Base-by-base conservation (phyloP, 2,113 vertebrate species). In the Anseranas semipalmata region DNA sequence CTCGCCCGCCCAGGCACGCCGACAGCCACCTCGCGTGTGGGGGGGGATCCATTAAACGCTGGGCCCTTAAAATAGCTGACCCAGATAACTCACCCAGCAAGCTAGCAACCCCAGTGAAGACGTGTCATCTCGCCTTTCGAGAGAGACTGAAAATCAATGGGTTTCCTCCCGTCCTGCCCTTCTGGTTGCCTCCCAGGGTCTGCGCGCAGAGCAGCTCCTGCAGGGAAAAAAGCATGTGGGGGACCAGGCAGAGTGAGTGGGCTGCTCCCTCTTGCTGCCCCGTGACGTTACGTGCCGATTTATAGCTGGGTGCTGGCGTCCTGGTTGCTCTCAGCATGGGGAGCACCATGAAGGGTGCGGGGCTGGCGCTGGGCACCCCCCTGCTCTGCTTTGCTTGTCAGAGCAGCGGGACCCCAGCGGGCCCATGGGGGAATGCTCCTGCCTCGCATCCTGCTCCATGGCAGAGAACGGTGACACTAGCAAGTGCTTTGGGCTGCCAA, bases 401-500 rank as follows among this genome's bases (percentile, higher is more conserved):
- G 14, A 32, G 9, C 59, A 30, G 59, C 6, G 0, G 32, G 43
- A 59, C 37, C 30, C 17, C 4, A 0, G 32, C 6, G 33, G 5
- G 9, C 53, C 39, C 27, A 0, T 2, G 27, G 53, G 46, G 55
- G 28, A 60, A 53, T 27, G 35, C 27, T 37, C 43, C 32, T 9
- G 52, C 73, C 37, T 43, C 59, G 24, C 21, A 12, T 10, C 33
- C 37, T 19, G 9, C 0, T 0, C 39, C 16, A 39, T 39, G 24
- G 50, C 50, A 52, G 24, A 13, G 50, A 25, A 25, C 9, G 1
- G 73, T 37, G 81, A 13, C 21, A 50, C 37, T 33, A 15, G 27
- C 25, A 9, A 21, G 19, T 2, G 2, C 15, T 53, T 39, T 25
- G 67, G 75, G 52, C 60, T 67, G 39, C 45, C 19, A n/a, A 46